phyloP scores from a whole-genome alignment of 2,797 vertebrate genomes.

The Telmatherina bonti region DNA sequence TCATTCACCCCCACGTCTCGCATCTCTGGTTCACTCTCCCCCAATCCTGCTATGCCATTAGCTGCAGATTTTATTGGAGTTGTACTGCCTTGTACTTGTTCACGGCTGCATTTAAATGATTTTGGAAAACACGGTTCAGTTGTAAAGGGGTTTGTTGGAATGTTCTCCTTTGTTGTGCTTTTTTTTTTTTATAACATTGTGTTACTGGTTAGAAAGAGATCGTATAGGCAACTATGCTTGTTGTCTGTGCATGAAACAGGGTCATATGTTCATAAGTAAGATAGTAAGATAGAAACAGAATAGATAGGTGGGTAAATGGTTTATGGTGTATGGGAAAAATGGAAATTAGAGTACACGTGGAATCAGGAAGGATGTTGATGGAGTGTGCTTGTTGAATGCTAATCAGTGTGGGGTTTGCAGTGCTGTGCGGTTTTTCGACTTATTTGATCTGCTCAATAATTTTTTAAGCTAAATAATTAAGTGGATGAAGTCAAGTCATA shows the following conservation, averaged over 20 bases:
- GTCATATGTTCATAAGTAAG: neutral
- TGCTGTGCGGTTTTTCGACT: neutral
- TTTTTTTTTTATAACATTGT: slow-evolving; percentile 17
- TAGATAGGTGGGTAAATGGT: neutral
- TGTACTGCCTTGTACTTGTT: slow-evolving; percentile 27
- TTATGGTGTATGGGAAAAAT: neutral
- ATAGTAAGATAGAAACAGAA: neutral
- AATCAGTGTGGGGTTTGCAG: slow-evolving; percentile 4
- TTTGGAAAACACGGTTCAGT: slow-evolving; percentile 21
- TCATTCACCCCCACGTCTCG: slow-evolving; percentile 31
- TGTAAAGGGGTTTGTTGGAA: slow-evolving; percentile 19
- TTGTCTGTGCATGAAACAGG: neutral
- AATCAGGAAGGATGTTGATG: slow-evolving; percentile 5
- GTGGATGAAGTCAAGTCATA: neutral
- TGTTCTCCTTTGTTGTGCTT: neutral
- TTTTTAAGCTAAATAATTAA: neutral
- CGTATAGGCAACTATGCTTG: slow-evolving; percentile 4
- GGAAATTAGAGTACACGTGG: neutral
- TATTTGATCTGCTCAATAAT: neutral
- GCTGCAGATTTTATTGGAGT: slow-evolving; percentile 61
- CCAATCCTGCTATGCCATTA: slow-evolving; percentile 40
- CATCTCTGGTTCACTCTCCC: slow-evolving; percentile 31
- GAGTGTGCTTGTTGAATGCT: slow-evolving; percentile 7
- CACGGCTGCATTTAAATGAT: slow-evolving; percentile 26
- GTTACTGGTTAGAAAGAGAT: slow-evolving; percentile 13